Conservation (phyloP, 2,113 vertebrate genomes). For the Amazona guildingii region DNA sequence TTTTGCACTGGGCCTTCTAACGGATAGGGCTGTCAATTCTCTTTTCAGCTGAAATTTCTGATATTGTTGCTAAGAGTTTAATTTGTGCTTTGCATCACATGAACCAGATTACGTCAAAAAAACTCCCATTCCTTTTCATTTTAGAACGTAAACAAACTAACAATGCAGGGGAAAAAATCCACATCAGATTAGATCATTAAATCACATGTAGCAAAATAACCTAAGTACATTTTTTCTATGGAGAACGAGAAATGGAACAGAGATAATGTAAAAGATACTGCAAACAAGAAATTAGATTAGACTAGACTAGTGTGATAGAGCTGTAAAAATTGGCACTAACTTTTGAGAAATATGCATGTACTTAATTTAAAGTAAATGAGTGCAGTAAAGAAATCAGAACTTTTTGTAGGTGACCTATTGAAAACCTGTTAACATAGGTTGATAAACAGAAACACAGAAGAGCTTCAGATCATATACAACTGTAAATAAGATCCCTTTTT, state of each 20-base stretch:
- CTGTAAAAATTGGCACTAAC: not conserved
- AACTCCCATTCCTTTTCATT: not conserved
- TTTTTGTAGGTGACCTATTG: not conserved
- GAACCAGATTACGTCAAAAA: not conserved
- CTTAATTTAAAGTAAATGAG: not conserved
- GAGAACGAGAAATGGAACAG: not conserved
- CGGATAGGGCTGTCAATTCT: not conserved
- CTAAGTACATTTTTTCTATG: not conserved
- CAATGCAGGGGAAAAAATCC: accelerated
- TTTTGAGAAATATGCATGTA: not conserved
- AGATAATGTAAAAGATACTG: not conserved
- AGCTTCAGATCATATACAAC: not conserved
- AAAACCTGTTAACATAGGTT: not conserved
- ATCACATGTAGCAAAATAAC: not conserved
- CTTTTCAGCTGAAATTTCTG: not conserved
- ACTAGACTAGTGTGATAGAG: not conserved
- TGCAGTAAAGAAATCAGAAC: not conserved
- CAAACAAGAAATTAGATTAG: not conserved
- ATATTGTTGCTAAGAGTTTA: not conserved
- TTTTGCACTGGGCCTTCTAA: not conserved
- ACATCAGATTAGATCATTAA: not conserved
- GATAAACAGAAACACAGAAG: not conserved
- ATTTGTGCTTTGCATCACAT: not conserved
- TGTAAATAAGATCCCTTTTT: not conserved
- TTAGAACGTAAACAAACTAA: not conserved